Evolutionary conservation across 2,888 invertebrate genomes (phyloP).

Genomic region (Leucophenga montana): DNA sequence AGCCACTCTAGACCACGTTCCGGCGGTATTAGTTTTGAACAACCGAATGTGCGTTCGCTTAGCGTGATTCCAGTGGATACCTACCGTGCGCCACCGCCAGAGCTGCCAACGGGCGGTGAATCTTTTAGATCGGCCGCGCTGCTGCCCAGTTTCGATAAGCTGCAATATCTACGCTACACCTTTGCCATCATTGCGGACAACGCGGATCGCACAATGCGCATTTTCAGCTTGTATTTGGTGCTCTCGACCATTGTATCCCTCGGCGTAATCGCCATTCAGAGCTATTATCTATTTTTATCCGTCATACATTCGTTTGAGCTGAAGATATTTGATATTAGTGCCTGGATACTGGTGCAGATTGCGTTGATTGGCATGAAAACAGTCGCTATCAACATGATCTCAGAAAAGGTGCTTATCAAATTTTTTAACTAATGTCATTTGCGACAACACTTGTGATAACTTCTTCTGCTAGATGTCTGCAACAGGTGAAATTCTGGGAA

Average conservation of each 20-base stretch:
- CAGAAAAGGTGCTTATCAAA: conserved; percentile 49
- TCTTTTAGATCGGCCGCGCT: conserved; percentile 25
- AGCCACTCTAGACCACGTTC: no score
- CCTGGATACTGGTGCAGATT: conserved; percentile 60
- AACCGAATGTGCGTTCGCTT: no score
- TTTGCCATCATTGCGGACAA: conserved; percentile 51
- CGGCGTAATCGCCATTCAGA: conserved; percentile 59
- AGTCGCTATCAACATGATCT: conserved; percentile 51
- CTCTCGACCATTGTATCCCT: conserved; percentile 55
- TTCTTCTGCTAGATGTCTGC: conserved; percentile 15
- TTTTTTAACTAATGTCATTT: not conserved
- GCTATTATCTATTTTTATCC: conserved; percentile 59
- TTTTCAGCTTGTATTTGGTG: conserved; percentile 56
- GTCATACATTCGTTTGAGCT: conserved; percentile 49
- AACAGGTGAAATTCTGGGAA: conserved; percentile 53
- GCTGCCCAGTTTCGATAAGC: conserved; percentile 32
- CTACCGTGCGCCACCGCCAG: no score
- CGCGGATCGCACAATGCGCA: conserved; percentile 50
- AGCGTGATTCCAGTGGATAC: no score
- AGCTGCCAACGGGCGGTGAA: not conserved
- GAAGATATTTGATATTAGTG: conserved; percentile 47
- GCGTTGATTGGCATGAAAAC: conserved; percentile 56
- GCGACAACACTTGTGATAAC: not conserved
- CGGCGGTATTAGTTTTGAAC: no score
- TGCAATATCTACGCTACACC: conserved; percentile 50